These are phyloP conservation scores for Lathamus discolor DNA, from an alignment of 2,113 vertebrate species.

Conservation along the genomic window DNA sequence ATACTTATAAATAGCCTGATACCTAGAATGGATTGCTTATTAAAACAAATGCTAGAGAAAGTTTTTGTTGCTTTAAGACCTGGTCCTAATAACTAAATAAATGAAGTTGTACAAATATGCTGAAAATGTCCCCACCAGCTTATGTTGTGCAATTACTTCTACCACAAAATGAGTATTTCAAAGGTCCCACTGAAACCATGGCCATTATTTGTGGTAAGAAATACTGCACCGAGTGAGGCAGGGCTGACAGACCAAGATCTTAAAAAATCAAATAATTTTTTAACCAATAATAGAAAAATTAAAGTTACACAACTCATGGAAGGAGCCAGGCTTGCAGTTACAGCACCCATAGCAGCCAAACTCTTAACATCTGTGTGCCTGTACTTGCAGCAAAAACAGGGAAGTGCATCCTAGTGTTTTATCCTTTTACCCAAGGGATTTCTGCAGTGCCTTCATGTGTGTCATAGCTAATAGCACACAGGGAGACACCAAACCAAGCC, in stretches of 20 bases:
- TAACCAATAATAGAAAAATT: background rate
- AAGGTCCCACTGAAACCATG: slow-evolving; percentile 22
- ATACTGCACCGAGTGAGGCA: background rate
- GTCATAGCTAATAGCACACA: rapidly evolving
- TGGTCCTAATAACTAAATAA: background rate
- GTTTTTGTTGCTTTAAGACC: slow-evolving; percentile 6
- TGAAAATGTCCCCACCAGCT: background rate
- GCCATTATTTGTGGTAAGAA: slow-evolving; percentile 5
- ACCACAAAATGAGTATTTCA: background rate
- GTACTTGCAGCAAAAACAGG: background rate
- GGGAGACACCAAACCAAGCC: background rate
- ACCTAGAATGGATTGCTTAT: background rate
- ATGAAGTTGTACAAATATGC: background rate
- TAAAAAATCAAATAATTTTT: background rate
- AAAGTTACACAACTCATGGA: background rate
- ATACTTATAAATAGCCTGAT: background rate
- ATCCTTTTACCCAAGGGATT: background rate
- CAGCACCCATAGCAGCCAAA: background rate
- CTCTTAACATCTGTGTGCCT: background rate
- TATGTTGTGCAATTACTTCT: slow-evolving; percentile 4
- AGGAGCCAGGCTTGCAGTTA: background rate
- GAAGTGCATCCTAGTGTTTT: background rate
- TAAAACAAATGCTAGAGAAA: background rate
- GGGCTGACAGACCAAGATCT: background rate
- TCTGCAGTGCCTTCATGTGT: rapidly evolving